phyloP scores from a whole-genome alignment of 1,140 invertebrate genomes.

The Hyposmocoma kahamanoa region DNA sequence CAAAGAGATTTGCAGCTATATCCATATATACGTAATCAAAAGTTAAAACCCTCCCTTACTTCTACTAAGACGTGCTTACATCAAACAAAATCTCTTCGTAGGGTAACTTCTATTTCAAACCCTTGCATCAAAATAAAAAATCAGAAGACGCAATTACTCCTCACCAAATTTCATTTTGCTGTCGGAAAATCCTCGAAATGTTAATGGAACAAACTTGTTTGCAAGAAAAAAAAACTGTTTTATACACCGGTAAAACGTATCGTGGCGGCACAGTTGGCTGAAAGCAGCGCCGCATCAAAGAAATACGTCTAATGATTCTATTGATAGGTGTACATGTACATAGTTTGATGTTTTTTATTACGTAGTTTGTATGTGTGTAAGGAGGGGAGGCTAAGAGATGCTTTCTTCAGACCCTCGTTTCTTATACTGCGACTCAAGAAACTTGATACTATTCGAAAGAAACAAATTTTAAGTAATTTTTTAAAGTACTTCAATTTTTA shows the following conservation, averaged over 20 bases:
- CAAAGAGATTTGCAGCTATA: no score
- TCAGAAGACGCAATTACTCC: constrained; percentile 64
- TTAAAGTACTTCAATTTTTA: no score
- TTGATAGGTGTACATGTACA: constrained; percentile 60
- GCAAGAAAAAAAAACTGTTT: constrained; percentile 20
- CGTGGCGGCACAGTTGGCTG: constrained; percentile 35
- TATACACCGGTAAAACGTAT: constrained; percentile 21
- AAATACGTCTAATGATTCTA: constrained; percentile 71
- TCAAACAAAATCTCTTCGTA: constrained; percentile 44
- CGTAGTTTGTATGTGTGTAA: constrained; percentile 54
- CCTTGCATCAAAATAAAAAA: constrained; percentile 52
- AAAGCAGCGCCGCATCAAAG: constrained; percentile 65
- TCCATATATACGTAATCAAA: no score
- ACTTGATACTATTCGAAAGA: constrained; percentile 31
- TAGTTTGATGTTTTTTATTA: constrained; percentile 53
- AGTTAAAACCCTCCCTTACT: constrained; percentile 29
- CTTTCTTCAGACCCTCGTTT: constrained; percentile 65
- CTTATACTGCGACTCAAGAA: constrained; percentile 33
- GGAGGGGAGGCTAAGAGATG: constrained; percentile 65
- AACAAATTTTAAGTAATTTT: no score
- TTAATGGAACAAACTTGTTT: constrained; percentile 16
- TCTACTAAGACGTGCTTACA: constrained; percentile 57
- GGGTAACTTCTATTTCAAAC: constrained; percentile 37
- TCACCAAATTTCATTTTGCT: constrained; percentile 30
- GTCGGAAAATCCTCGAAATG: neutral